Base-by-base conservation (phyloP, 2,113 vertebrate species). In the Anas platyrhynchos region DNA sequence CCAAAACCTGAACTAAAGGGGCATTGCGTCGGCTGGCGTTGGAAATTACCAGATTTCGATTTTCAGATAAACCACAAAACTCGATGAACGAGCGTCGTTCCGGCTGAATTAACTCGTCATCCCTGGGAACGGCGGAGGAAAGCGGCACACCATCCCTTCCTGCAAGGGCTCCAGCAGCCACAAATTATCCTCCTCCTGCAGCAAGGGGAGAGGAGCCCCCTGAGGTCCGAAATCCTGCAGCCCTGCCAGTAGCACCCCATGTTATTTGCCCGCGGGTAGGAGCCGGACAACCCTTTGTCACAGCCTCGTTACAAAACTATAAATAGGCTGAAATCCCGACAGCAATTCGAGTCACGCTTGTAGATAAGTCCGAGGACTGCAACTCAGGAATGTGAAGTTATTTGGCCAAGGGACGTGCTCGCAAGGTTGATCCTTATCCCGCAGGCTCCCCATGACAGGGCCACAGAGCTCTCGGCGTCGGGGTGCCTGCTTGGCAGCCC, bases 101-200 rank as follows among this genome's bases (percentile, higher is more conserved):
- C 94, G 95, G 94, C 93, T 97, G 96, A 97, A 97, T 97, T 97
- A 97, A 96, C 93, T 96, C 94, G 96, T 98, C 97, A 94, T 96
- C 82, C 72, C 26, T 16, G 25, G 89, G 83, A 97, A 88, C 76
- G 95, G 95, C 54, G 34, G 34, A 91, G 76, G 84, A 94, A 68
- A 56, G 21, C 4, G 1, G 76, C 89, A 83, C 81, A 94, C 71
- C 72, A 44, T 83, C 61, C 81, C 88, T 87, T 82, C 69, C 78
- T 36, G 74, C 73, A 31, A 94, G 52, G 83, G 62, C 83, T 88
- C 85, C 96, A 95, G 93, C 88, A 93, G 71, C 2, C 3, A 25
- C 54, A 43, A 98, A 97, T 97, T 97, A 97, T 97, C 93, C 93
- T 94, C 73, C 72, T 96, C 94, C 86, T 89, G 46, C 36, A 86